These are phyloP conservation scores for Agapostemon virescens DNA, from an alignment of 2,888 invertebrate genomes.

Conservation along the genomic window DNA sequence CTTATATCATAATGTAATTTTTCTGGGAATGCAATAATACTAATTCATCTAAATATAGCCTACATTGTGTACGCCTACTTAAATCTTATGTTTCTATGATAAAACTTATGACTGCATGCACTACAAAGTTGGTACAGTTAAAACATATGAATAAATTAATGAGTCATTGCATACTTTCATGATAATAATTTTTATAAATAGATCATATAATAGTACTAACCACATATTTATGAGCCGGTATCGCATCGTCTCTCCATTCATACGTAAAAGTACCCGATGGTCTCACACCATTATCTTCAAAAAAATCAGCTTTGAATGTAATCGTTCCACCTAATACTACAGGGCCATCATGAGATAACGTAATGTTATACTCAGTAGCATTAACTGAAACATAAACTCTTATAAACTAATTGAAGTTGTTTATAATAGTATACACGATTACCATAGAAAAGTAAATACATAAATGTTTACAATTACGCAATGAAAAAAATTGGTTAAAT, in stretches of 20 bases:
- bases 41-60: no score
- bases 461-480: background rate
- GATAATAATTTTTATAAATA: conserved; percentile 20
- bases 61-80: no score
- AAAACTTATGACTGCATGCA: background rate
- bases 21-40: background rate
- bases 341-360: conserved; percentile 84
- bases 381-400: conserved; percentile 43
- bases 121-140: background rate
- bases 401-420: conserved; percentile 8
- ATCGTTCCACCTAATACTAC: conserved; percentile 88
- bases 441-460: background rate
- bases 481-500: background rate
- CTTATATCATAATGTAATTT: background rate
- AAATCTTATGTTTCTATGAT: background rate
- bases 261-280: conserved; percentile 82
- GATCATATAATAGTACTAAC: conserved; percentile 75
- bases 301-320: conserved; percentile 85
- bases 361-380: conserved; percentile 74
- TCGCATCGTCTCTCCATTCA: conserved; percentile 84
- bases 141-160: background rate
- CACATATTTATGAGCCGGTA: conserved; percentile 80
- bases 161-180: conserved; percentile 34
- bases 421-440: conserved; percentile 9
- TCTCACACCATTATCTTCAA: conserved; percentile 75